A percentile compares a stretch with the other conserved stretches of the same genome.
Evolutionary conservation across 1,140 invertebrate species (phyloP).

Genomic region (Orussus abietinus): DNA sequence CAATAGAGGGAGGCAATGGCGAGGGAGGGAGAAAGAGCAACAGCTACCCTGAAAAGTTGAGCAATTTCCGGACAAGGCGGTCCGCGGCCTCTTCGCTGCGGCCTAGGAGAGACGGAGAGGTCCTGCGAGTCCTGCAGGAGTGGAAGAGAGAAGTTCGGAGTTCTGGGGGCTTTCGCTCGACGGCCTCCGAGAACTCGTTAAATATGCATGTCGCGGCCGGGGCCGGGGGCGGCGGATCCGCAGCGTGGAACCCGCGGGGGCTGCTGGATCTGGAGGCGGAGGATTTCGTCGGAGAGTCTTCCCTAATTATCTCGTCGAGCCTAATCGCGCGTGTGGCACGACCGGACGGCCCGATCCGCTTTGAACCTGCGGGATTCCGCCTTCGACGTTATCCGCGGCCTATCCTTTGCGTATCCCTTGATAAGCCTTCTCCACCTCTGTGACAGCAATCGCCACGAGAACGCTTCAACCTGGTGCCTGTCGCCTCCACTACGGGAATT

Average conservation of each 20-base stretch:
- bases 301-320: constrained; percentile 46
- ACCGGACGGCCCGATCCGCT: constrained; percentile 33
- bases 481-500: too few relatives aligned
- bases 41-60: constrained; percentile 28
- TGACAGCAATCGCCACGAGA: constrained; percentile 44
- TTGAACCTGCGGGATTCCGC: constrained; percentile 36
- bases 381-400: constrained; percentile 32
- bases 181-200: constrained; percentile 41
- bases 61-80: constrained; percentile 35
- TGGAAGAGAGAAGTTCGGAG: constrained; percentile 14
- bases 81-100: too few relatives aligned
- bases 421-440: too few relatives aligned
- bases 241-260: constrained; percentile 6
- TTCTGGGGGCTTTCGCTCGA: constrained; percentile 28
- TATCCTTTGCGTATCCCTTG: too few relatives aligned
- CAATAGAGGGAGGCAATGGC: too few relatives aligned
- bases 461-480: too few relatives aligned
- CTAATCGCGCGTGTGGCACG: constrained; percentile 40
- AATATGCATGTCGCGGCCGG: constrained; percentile 41
- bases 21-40: too few relatives aligned
- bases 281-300: constrained; percentile 36
- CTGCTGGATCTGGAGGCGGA: background rate
- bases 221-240: constrained; percentile 18
- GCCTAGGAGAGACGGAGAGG: too few relatives aligned
- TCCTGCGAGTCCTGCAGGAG: too few relatives aligned